phyloP scores from a whole-genome alignment of 2,113 vertebrate genomes.

The Columbina picui region DNA sequence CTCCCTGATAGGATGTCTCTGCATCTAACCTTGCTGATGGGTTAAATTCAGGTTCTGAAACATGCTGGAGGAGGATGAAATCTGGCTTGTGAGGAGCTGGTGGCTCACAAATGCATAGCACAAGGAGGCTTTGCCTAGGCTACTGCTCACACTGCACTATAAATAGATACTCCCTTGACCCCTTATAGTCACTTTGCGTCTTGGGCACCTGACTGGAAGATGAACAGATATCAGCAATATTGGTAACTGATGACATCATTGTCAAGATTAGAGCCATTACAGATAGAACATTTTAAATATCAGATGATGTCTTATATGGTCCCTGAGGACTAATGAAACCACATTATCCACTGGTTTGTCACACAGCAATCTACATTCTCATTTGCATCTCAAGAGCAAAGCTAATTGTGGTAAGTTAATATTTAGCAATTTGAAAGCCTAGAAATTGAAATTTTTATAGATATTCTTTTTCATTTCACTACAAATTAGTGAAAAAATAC shows the following conservation, averaged over 20 bases:
- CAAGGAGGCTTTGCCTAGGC: background rate
- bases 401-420: background rate
- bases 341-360: background rate
- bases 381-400: slow-evolving; percentile 22
- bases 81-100: background rate
- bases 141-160: background rate
- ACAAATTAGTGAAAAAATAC: background rate
- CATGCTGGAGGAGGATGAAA: background rate
- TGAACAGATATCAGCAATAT: background rate
- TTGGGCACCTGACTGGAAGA: background rate
- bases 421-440: background rate
- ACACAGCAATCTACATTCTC: background rate
- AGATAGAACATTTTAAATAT: background rate
- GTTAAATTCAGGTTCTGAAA: background rate
- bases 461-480: background rate
- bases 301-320: background rate
- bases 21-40: background rate
- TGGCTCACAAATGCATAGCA: background rate
- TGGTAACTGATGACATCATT: background rate
- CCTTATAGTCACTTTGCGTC: background rate
- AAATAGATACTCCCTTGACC: background rate
- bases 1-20: background rate
- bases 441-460: background rate
- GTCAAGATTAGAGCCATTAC: background rate
- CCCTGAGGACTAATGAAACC: background rate